These are phyloP conservation scores for Platyura marginata DNA, from an alignment of 1,140 invertebrate genomes.

Conservation along the genomic window DNA sequence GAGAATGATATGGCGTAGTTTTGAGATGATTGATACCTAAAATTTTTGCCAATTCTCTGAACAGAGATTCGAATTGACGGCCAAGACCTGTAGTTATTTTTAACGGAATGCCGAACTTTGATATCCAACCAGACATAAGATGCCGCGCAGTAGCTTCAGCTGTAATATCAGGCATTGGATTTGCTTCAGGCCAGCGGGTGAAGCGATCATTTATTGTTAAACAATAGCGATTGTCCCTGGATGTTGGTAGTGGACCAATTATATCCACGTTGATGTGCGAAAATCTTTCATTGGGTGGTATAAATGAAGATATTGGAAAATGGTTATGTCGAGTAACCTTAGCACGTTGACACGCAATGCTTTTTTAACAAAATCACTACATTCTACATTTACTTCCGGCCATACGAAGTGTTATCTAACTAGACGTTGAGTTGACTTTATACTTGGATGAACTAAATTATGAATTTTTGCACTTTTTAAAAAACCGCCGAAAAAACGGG, in stretches of 20 bases:
- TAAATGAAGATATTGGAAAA: conserved; percentile 1
- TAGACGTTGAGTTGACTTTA: conserved; percentile 14
- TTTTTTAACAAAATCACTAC: conserved; percentile 2
- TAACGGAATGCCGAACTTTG: conserved; percentile 14
- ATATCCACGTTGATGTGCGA: conserved; percentile 16
- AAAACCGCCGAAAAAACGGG: too few species aligned
- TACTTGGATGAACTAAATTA: conserved; percentile 16
- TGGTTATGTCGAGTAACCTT: conserved; percentile 6
- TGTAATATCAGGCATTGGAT: conserved; percentile 20
- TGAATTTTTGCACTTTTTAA: conserved; percentile 18
- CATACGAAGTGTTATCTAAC: conserved; percentile 23
- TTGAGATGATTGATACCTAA: conserved; percentile 9
- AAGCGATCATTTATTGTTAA: conserved; percentile 25
- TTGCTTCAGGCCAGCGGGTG: conserved; percentile 25
- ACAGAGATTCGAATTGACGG: conserved; percentile 14
- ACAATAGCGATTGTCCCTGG: conserved; percentile 12
- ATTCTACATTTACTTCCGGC: conserved; percentile 3
- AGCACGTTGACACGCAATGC: conserved; percentile 8
- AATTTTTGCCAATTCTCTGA: conserved; percentile 7
- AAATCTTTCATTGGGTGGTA: not conserved
- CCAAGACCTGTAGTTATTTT: conserved; percentile 16
- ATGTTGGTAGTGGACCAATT: conserved; percentile 17
- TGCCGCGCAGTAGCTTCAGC: conserved; percentile 16
- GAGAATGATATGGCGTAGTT: conserved; percentile 22
- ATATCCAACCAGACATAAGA: conserved; percentile 14